Conservation (phyloP, 2,888 invertebrate genomes). For the Hermodice carunculata region DNA sequence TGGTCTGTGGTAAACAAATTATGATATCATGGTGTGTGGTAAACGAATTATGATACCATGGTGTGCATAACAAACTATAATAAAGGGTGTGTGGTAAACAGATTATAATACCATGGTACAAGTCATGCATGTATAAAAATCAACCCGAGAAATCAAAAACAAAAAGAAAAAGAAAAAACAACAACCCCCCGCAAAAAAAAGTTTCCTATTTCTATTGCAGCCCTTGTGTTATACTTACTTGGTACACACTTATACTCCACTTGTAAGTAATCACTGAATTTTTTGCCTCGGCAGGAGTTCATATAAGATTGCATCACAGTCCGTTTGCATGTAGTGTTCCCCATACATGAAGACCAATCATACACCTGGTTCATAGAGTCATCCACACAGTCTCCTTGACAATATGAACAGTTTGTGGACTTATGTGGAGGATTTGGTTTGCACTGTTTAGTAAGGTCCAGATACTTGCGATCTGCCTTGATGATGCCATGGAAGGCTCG, state of each 20-base stretch:
- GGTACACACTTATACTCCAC: slow-evolving; percentile 41
- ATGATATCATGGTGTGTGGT: no score
- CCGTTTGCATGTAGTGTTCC: slow-evolving; percentile 33
- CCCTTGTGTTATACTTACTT: slow-evolving; percentile 24
- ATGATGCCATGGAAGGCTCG: slow-evolving; percentile 41
- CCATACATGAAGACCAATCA: slow-evolving; percentile 42
- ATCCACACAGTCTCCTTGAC: slow-evolving; percentile 38
- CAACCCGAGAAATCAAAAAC: no score
- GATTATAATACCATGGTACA: no score
- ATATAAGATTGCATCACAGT: slow-evolving; percentile 42
- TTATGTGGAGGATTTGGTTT: slow-evolving; percentile 14
- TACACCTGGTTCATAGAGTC: slow-evolving; percentile 41
- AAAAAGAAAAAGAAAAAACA: background rate
- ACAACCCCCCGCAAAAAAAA: background rate
- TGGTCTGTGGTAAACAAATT: no score
- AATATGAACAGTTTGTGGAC: slow-evolving; percentile 34
- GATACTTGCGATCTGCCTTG: slow-evolving; percentile 6
- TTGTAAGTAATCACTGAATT: slow-evolving; percentile 42
- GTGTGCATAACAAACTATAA: no score
- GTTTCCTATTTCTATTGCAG: background rate
- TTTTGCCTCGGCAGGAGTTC: slow-evolving; percentile 36
- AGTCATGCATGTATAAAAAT: no score
- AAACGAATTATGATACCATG: no score
- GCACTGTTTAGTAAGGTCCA: slow-evolving; percentile 6
- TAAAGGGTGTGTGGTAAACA: no score